Conservation (phyloP, 1,140 invertebrate genomes). For the Zaprionus camerounensis region DNA sequence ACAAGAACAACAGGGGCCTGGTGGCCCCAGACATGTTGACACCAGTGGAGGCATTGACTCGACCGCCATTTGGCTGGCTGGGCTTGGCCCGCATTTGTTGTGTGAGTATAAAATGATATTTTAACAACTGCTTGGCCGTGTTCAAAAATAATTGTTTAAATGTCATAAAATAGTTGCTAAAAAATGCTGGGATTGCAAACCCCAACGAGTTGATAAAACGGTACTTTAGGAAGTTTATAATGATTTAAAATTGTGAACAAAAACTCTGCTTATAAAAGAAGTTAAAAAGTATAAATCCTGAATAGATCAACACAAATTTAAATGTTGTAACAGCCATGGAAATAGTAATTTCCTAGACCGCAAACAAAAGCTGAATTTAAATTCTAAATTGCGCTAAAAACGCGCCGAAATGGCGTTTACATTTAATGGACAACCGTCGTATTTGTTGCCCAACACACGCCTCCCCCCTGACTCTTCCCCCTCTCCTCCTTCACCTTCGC, state of each 20-base stretch:
- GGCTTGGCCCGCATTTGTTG: conserved; percentile 55
- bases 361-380: background rate
- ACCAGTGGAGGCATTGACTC: conserved; percentile 56
- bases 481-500: conserved; percentile 1
- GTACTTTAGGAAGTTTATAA: background rate
- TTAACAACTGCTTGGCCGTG: conserved; percentile 60
- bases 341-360: background rate
- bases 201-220: conserved; percentile 20
- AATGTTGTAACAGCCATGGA: background rate
- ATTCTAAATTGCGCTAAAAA: conserved; percentile 11
- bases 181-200: conserved; percentile 5
- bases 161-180: conserved; percentile 62
- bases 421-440: conserved; percentile 42
- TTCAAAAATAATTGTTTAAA: conserved; percentile 80
- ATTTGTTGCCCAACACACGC: conserved; percentile 15
- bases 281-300: background rate
- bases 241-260: background rate
- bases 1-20: conserved; percentile 41
- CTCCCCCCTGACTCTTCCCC: background rate
- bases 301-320: background rate
- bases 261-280: background rate
- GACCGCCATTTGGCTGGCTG: conserved; percentile 61
- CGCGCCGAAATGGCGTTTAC: conserved; percentile 35
- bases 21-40: conserved; percentile 76
- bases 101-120: conserved; percentile 64